Percentiles rank a stretch among this genome's conserved stretches.
These are phyloP conservation scores for Pomacea maculata DNA, from an alignment of 1,140 invertebrate species.

Conservation along the genomic window DNA sequence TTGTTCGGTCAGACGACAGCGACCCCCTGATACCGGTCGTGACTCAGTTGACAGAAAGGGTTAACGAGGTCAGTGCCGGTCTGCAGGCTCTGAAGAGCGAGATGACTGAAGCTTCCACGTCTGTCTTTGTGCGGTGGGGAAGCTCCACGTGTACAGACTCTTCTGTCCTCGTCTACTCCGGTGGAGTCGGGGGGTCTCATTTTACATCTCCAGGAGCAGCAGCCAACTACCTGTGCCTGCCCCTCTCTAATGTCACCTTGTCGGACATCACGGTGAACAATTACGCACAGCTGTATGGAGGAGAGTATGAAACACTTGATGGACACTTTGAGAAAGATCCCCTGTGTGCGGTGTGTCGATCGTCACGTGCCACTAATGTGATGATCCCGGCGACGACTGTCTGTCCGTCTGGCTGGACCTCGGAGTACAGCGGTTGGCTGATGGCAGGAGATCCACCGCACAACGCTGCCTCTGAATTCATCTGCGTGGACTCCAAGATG, in stretches of 20 bases:
- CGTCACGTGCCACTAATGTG: slow-evolving; percentile 3
- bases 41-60: too few relatives aligned
- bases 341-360: neutral
- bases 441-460: slow-evolving; percentile 20
- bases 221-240: too few relatives aligned
- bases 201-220: too few relatives aligned
- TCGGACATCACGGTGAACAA: neutral
- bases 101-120: too few relatives aligned
- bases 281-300: neutral
- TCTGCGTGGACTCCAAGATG: slow-evolving; percentile 40
- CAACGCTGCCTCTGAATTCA: slow-evolving; percentile 17
- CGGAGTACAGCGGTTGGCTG: slow-evolving; percentile 37
- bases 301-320: too few relatives aligned
- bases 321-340: neutral
- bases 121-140: too few relatives aligned
- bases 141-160: too few relatives aligned
- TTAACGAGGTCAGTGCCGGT: too few relatives aligned
- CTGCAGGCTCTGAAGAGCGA: too few relatives aligned
- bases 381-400: slow-evolving; percentile 43
- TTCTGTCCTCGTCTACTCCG: too few relatives aligned
- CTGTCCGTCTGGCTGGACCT: slow-evolving; percentile 38
- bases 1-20: neutral
- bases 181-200: too few relatives aligned
- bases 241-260: too few relatives aligned
- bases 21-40: neutral